phyloP scores from a whole-genome alignment of 2,888 invertebrate species.

The Apotomis turbidana region DNA sequence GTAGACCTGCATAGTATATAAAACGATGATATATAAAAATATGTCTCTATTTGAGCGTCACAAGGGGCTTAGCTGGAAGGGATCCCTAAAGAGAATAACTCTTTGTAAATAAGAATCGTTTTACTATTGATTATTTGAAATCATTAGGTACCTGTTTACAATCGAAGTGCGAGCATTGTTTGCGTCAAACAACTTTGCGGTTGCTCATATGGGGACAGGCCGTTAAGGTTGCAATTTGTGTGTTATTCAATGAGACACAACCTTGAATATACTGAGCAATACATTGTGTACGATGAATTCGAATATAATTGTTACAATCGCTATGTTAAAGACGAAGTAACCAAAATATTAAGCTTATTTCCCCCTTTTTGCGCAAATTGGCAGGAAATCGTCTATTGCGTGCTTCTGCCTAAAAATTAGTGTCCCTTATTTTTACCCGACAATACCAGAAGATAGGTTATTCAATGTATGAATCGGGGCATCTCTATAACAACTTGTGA shows the following conservation, averaged over 20 bases:
- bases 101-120: too few relatives aligned
- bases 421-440: too few relatives aligned
- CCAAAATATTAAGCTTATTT: conserved; percentile 15
- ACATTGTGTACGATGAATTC: conserved; percentile 12
- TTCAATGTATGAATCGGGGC: too few relatives aligned
- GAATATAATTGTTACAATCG: background rate
- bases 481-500: too few relatives aligned
- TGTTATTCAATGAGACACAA: conserved; percentile 22
- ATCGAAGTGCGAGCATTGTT: too few relatives aligned
- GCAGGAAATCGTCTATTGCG: too few relatives aligned
- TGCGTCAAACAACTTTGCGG: background rate
- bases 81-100: too few relatives aligned
- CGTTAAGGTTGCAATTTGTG: conserved; percentile 10
- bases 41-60: background rate
- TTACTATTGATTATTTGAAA: too few relatives aligned
- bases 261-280: conserved; percentile 21
- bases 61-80: background rate
- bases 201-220: background rate
- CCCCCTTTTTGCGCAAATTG: background rate
- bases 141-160: too few relatives aligned
- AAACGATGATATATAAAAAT: conserved; percentile 22
- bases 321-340: conserved; percentile 18
- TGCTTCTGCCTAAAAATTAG: too few relatives aligned
- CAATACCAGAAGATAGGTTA: too few relatives aligned
- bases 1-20: conserved; percentile 30